phyloP scores from a whole-genome alignment of 2,888 invertebrate species.

The Apocheima hispidaria region DNA sequence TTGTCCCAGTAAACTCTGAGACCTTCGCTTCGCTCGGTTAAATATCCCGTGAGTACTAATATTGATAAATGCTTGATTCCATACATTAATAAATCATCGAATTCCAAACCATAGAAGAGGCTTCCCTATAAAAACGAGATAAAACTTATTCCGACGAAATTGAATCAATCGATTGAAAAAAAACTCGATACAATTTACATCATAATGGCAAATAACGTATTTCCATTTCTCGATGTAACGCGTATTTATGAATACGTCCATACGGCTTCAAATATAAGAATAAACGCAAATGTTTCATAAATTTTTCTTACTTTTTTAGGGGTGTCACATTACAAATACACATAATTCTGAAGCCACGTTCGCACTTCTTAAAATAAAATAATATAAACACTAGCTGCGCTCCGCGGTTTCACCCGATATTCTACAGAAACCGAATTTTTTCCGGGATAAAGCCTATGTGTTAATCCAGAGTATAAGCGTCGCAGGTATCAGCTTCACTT shows the following conservation, averaged over 20 bases:
- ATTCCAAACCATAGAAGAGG: constrained; percentile 3
- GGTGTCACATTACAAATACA: neutral
- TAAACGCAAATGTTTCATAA: constrained; percentile 26
- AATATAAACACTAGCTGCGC: too few species aligned
- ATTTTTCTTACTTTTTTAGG: neutral
- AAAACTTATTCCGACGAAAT: constrained; percentile 11
- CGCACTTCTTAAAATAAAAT: too few species aligned
- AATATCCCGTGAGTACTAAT: too few species aligned
- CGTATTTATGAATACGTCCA: constrained; percentile 20
- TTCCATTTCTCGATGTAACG: constrained; percentile 13
- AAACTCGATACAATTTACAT: constrained; percentile 20
- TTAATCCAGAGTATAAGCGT: too few species aligned
- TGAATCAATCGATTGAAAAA: constrained; percentile 18
- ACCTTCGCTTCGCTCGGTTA: too few species aligned
- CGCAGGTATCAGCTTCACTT: too few species aligned
- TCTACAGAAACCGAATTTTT: too few species aligned
- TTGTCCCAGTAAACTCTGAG: too few species aligned
- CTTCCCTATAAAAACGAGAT: constrained; percentile 10
- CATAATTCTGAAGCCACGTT: too few species aligned
- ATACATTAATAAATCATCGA: neutral
- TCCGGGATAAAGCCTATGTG: too few species aligned
- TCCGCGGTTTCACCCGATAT: too few species aligned
- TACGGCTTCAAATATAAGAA: constrained; percentile 34
- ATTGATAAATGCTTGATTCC: neutral
- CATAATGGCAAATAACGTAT: constrained; percentile 14